A percentile compares a stretch with the other conserved stretches of the same genome.
Evolutionary conservation across 1,140 invertebrate genomes (phyloP).

Genomic region (Halictus rubicundus): DNA sequence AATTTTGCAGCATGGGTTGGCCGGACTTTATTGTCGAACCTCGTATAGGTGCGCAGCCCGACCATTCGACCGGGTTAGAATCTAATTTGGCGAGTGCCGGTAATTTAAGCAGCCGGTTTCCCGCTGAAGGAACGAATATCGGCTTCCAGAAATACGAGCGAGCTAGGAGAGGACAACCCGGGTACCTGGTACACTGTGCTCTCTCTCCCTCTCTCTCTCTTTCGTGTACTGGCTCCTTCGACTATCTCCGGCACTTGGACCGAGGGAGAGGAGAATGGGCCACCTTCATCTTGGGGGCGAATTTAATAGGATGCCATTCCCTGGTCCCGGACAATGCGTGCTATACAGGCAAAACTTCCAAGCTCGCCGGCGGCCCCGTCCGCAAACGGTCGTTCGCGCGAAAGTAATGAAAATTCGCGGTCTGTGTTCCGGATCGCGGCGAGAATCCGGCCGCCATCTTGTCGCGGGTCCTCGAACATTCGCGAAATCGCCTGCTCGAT

Average conservation of each 20-base stretch:
- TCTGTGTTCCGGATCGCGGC: background rate
- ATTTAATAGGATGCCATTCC: slow-evolving; percentile 65
- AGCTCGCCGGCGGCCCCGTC: slow-evolving; percentile 15
- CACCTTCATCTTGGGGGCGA: slow-evolving; percentile 52
- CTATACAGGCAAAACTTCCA: slow-evolving; percentile 34
- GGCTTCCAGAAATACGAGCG: slow-evolving; percentile 45
- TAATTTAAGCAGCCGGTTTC: slow-evolving; percentile 23
- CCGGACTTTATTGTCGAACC: background rate
- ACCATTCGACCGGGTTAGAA: slow-evolving; percentile 17
- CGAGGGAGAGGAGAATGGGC: slow-evolving; percentile 19
- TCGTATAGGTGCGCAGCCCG: too few relatives aligned
- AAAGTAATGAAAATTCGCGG: slow-evolving; percentile 56
- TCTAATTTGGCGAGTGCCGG: slow-evolving; percentile 28
- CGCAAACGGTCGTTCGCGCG: slow-evolving; percentile 23
- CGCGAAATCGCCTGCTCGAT: too few relatives aligned
- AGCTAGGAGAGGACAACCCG: background rate
- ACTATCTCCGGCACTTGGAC: slow-evolving; percentile 52
- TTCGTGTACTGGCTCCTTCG: slow-evolving; percentile 5
- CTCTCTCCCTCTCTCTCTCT: background rate
- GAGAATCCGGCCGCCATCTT: too few relatives aligned
- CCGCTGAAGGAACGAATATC: slow-evolving; percentile 43
- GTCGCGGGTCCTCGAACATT: too few relatives aligned
- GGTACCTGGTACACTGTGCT: slow-evolving; percentile 44
- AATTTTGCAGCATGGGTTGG: background rate
- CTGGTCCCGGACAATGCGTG: slow-evolving; percentile 49